phyloP scores from a whole-genome alignment of 2,113 vertebrate genomes.

The Pterocles orientalis region DNA sequence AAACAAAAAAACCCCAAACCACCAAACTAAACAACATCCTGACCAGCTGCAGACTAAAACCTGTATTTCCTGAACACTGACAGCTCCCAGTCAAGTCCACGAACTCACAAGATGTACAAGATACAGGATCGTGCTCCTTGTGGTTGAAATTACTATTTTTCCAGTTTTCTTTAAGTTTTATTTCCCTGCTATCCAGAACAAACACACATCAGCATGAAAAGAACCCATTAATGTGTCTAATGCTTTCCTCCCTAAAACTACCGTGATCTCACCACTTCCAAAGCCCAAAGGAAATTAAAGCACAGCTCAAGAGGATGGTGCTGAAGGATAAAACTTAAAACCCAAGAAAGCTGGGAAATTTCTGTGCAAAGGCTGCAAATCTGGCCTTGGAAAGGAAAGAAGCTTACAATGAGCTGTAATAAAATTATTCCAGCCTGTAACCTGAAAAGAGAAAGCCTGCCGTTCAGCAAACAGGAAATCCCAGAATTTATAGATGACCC shows the following conservation, averaged over 20 bases:
- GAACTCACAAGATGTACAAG: neutral
- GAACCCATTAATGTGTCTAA: neutral
- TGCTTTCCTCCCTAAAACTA: slow-evolving; percentile 42
- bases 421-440: slow-evolving; percentile 51
- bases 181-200: neutral
- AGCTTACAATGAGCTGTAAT: slow-evolving; percentile 17
- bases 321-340: slow-evolving; percentile 53
- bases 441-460: slow-evolving; percentile 25
- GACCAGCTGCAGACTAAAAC: neutral
- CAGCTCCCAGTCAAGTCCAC: neutral
- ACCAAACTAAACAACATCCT: neutral
- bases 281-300: slow-evolving; percentile 62
- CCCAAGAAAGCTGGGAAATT: slow-evolving; percentile 52
- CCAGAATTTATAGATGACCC: slow-evolving; percentile 80
- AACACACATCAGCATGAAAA: neutral
- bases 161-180: neutral
- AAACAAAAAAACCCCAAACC: neutral
- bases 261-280: slow-evolving; percentile 55
- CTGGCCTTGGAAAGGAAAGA: slow-evolving; percentile 10
- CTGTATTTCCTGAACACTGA: neutral
- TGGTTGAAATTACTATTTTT: neutral
- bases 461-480: slow-evolving; percentile 77
- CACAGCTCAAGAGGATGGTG: neutral
- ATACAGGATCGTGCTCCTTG: neutral
- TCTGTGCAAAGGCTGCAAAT: slow-evolving; percentile 30